Base-by-base conservation (phyloP, 92 coral and sea anemone species). In the Zoanthus sociatus region DNA sequence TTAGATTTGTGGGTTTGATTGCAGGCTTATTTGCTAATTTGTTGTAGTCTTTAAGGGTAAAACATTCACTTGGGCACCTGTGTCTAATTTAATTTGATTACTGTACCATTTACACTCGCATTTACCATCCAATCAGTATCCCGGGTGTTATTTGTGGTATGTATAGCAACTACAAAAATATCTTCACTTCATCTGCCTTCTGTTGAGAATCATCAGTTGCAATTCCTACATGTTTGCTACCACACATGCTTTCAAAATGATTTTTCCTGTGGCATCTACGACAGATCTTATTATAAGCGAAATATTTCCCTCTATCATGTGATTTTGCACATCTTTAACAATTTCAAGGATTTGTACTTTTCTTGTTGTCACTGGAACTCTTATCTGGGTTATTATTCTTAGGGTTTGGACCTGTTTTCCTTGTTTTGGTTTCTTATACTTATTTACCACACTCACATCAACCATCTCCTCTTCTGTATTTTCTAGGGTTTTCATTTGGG, bases 11-110 rank as follows among this genome's bases (percentile, higher is more conserved):
- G 42, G 51, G 55, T 21, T 77, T 77, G 82, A 77, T 77, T 77
- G 42, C 82, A 77, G 82, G 82, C 18, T 77, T 77, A 21, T 13
- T 77, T 77, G 58, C 26, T 16, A 77, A 48, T 55, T 77, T 77
- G 53, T 77, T 5, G 66, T 77, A 26, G 26, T 9, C 11, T 77
- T 77, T 66, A 77, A 55, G 66, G 66, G 82, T 77, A 77, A 77
- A 55, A 77, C 82, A 77, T 77, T 77, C 18, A 77, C 82, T 77
- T 77, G 60, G 82, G 82, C 82, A 77, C 54, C 82, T 20, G 82
- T 33, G 58, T 77, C 82, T 66, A 77, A 77, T 77, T 77, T 77
- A 5, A 77, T 20, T 13, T 77, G 82, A 46, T 46, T 31, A 15
- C 47, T 72, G 53, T 72, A 12, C 5, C 68, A 61, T 61, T 61